Evolutionary conservation across 2,888 invertebrate species (phyloP).

Genomic region (Sinotaia quadrata): DNA sequence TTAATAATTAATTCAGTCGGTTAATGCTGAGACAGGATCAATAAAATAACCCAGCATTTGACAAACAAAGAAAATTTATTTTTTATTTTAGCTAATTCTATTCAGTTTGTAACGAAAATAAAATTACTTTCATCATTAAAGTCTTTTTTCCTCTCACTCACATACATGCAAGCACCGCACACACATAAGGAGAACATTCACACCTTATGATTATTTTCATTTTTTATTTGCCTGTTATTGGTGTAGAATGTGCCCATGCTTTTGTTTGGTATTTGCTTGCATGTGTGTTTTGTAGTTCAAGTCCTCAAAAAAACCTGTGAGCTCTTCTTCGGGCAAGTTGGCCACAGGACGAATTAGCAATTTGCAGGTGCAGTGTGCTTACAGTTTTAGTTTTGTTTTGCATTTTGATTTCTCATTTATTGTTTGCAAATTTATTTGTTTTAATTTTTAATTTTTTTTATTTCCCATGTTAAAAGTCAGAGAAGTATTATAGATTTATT

Average conservation of each 20-base stretch:
- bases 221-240: neutral
- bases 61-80: neutral
- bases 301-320: slow-evolving; percentile 1
- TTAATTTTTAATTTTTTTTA: neutral
- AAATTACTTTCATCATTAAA: no score
- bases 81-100: neutral
- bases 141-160: no score
- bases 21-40: no score
- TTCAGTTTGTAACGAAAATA: no score
- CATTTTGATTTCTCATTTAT: neutral
- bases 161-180: no score
- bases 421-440: neutral
- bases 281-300: slow-evolving; percentile 7
- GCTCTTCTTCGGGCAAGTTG: neutral
- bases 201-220: no score
- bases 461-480: no score
- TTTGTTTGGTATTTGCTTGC: slow-evolving; percentile 7
- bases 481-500: no score
- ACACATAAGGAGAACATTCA: no score
- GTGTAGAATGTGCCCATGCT: neutral
- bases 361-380: slow-evolving; percentile 25
- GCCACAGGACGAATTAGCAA: slow-evolving; percentile 13
- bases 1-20: no score
- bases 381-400: slow-evolving; percentile 3
- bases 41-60: no score